phyloP scores from a whole-genome alignment of 2,888 invertebrate species.

The Drosophila mercatorum region DNA sequence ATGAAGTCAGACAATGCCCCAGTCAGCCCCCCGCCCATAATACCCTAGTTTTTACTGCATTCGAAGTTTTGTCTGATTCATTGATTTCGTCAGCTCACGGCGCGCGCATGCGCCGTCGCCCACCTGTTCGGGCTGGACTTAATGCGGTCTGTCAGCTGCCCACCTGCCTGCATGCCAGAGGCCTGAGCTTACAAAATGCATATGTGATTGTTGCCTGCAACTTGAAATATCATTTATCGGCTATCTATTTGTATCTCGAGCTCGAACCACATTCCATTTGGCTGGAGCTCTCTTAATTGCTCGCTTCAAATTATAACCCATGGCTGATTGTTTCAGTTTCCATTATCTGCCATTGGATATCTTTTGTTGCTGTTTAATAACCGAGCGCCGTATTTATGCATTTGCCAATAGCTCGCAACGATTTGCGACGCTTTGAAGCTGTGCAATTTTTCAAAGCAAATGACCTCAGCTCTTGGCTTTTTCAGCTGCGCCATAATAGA shows the following conservation, averaged over 20 bases:
- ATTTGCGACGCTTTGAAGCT: constrained; percentile 37
- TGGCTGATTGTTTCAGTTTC: constrained; percentile 31
- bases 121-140: constrained; percentile 10
- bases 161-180: constrained; percentile 35
- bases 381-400: constrained; percentile 28
- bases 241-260: constrained; percentile 44
- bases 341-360: constrained; percentile 37
- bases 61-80: constrained; percentile 43
- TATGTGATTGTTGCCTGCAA: constrained; percentile 7
- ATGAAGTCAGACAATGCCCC: constrained; percentile 18
- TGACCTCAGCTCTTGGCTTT: constrained; percentile 67
- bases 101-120: constrained; percentile 9
- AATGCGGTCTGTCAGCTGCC: constrained; percentile 10
- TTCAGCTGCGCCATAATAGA: constrained; percentile 51
- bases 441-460: constrained; percentile 60
- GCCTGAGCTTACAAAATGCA: constrained; percentile 37
- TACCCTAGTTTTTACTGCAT: constrained; percentile 21
- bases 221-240: constrained; percentile 63
- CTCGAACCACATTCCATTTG: constrained; percentile 49
- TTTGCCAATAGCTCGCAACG: constrained; percentile 26
- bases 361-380: constrained; percentile 37
- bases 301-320: constrained; percentile 64
- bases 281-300: constrained; percentile 57
- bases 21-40: constrained; percentile 6
- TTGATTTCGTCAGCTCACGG: constrained; percentile 50